These are phyloP conservation scores for Acronicta leporina DNA, from an alignment of 2,888 invertebrate genomes.

Conservation along the genomic window DNA sequence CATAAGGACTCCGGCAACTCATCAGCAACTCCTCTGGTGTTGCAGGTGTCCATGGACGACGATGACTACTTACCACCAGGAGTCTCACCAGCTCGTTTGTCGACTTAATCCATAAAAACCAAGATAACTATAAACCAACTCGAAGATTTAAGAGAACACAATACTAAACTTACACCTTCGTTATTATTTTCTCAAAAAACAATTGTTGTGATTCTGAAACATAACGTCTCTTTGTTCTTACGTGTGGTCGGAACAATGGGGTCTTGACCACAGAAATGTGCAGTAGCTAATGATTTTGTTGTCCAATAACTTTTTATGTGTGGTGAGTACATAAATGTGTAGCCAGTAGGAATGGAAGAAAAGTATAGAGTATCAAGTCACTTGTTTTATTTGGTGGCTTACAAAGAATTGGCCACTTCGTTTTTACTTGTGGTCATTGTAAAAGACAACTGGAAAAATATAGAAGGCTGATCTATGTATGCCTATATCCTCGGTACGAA, in stretches of 20 bases:
- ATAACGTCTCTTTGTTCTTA: slow-evolving; percentile 50
- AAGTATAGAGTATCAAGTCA: slow-evolving; percentile 16
- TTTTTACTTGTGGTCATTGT: not conserved
- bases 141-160: slow-evolving; percentile 21
- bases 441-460: not conserved
- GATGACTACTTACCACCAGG: no score
- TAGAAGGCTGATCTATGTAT: no score
- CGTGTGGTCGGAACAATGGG: slow-evolving; percentile 55
- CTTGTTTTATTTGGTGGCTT: not conserved
- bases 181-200: slow-evolving; percentile 53
- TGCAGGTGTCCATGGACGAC: no score
- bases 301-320: slow-evolving; percentile 57
- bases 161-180: slow-evolving; percentile 39
- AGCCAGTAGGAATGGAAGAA: slow-evolving; percentile 14
- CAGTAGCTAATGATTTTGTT: slow-evolving; percentile 59
- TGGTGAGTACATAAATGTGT: slow-evolving; percentile 22
- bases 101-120: no score
- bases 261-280: slow-evolving; percentile 53
- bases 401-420: not conserved
- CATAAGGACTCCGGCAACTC: no score
- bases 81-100: no score
- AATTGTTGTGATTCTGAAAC: slow-evolving; percentile 46
- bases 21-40: no score
- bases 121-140: no score
- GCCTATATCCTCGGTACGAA: no score